Evolutionary conservation across 2,888 invertebrate genomes (phyloP), one percentile per base, ranked within the genome.

Genomic region (Limnephilus auricula): DNA sequence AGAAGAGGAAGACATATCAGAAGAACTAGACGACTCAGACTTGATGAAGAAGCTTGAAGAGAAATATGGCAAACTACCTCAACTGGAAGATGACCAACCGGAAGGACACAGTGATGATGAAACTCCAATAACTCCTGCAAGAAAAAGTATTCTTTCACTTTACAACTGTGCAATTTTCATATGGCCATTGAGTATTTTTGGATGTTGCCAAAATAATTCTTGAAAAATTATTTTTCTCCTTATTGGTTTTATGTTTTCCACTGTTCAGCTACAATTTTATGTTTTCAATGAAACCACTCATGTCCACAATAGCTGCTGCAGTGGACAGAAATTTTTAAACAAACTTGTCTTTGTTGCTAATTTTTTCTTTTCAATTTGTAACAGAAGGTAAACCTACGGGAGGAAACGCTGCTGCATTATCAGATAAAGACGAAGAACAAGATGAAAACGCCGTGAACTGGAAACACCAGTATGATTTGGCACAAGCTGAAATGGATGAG

Each of bases 11-110:
- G 96, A 96, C 90, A 95, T 96, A 93, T 97, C 96, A 0, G 97
- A 97, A 93, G 97, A 97, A 93, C 96, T 97, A 1, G 97, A 97
- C 94, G 97, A 98, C 94, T 96, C 96, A 10, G 97, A 97, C 93
- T 95, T 98, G 86, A 95, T 98, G 93, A 97, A 95, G 94, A 96
- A 97, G 93, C 95, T 98, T 91, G 97, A 97, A 94, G 97, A 97
- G 40, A 97, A 97, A 95, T 98, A 98, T 94, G 97, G 97, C 89
- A 97, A 97, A 93, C 94, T 97, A 90, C 97, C 97, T 18, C 96
- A 96, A 93, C 94, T 94, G 92, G 93, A 93, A 37, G 94, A 95
- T 82, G 94, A 94, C 94, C 96, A 32, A 93, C 93, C n/a, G 92
- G 93, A 93, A 90, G 95, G 95, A 94, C 94, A 94, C 93, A 95